Evolutionary conservation across 1,140 invertebrate genomes (phyloP).

Genomic region (Neotoxoptera formosana): DNA sequence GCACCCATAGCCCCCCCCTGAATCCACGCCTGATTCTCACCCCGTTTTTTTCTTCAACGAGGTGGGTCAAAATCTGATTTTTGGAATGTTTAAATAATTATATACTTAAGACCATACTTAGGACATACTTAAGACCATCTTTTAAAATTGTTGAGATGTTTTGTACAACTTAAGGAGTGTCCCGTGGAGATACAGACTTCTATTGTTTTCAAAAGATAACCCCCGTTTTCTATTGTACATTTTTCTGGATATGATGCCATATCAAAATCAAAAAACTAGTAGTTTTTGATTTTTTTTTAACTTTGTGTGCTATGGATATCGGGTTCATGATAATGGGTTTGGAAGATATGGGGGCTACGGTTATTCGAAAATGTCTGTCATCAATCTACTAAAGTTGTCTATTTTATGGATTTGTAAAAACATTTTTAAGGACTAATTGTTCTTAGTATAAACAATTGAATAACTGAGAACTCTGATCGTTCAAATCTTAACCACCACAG

Average conservation of each 20-base stretch:
- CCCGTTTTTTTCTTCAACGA: neutral
- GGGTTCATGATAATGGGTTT: neutral
- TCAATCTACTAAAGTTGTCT: neutral
- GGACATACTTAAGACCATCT: too few relatives aligned
- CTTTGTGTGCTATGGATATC: neutral
- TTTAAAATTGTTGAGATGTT: neutral
- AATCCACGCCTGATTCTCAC: too few relatives aligned
- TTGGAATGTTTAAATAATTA: neutral
- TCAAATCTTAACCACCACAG: neutral
- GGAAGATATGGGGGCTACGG: neutral
- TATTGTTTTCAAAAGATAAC: neutral
- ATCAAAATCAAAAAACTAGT: neutral
- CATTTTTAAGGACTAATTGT: neutral
- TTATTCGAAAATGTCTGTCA: neutral
- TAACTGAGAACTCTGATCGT: neutral
- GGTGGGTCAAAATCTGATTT: neutral
- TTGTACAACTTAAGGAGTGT: neutral
- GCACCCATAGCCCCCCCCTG: too few relatives aligned
- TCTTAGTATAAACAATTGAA: neutral
- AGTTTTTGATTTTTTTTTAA: neutral
- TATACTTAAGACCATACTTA: too few relatives aligned
- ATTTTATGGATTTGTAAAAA: neutral
- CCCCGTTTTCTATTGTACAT: neutral
- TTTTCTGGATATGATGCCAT: neutral
- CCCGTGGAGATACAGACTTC: too few relatives aligned